Percentiles rank a stretch among this genome's conserved stretches.
phyloP scores from a whole-genome alignment of 2,888 invertebrate species.

The Melinaea marsaeus region DNA sequence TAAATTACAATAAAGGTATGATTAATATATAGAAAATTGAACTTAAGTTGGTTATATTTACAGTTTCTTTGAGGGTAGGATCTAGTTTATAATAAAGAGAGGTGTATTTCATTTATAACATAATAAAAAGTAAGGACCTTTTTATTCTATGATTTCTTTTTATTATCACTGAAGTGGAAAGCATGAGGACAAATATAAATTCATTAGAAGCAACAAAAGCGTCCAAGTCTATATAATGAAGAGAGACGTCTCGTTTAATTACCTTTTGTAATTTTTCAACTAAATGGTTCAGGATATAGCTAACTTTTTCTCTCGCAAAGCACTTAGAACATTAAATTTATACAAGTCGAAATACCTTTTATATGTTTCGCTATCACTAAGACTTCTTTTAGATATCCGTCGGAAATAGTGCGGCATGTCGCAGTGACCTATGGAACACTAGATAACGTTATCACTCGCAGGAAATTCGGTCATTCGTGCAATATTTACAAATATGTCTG shows the following conservation, averaged over 20 bases:
- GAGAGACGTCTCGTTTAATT: constrained; percentile 73
- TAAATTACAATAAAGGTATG: no score
- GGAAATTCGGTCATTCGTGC: constrained; percentile 44
- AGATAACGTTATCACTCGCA: constrained; percentile 46
- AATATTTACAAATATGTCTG: constrained; percentile 35
- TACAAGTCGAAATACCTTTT: no score
- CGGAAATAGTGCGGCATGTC: constrained; percentile 42
- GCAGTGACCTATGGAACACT: constrained; percentile 43
- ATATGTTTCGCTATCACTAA: neutral
- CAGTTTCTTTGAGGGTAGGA: no score
- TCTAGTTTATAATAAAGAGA: neutral
- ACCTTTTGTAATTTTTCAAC: constrained; percentile 72
- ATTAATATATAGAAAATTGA: no score
- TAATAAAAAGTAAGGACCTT: neutral
- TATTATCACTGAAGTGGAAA: constrained; percentile 25
- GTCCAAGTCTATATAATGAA: constrained; percentile 63
- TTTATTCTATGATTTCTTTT: constrained; percentile 1
- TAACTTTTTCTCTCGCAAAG: constrained; percentile 59
- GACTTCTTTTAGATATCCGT: constrained; percentile 30
- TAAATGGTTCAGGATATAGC: constrained; percentile 66
- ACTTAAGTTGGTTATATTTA: no score
- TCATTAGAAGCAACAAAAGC: constrained; percentile 61
- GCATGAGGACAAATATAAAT: constrained; percentile 55
- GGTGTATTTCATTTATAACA: neutral
- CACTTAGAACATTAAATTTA: constrained; percentile 49